Evolutionary conservation across 2,113 vertebrate genomes (phyloP).

Genomic region (Taxidea taxus): DNA sequence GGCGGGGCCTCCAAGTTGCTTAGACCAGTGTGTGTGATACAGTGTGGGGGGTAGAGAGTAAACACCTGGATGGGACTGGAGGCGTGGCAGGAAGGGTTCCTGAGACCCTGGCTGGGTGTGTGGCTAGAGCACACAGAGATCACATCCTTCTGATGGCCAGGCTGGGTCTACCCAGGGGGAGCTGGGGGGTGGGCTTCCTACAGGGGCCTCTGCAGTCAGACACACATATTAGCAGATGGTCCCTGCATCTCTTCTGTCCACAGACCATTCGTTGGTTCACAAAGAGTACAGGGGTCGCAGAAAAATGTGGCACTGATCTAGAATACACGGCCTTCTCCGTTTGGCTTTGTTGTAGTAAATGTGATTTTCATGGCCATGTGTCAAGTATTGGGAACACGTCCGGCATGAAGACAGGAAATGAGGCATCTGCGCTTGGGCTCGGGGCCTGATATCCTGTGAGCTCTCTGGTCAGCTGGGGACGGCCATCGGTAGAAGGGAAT

Average conservation of each 20-base stretch:
- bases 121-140: accelerated
- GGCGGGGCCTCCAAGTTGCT: neutral
- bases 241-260: neutral
- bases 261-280: neutral
- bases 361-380: neutral
- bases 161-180: no score
- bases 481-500: accelerated
- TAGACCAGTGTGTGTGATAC: accelerated
- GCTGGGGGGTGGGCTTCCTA: accelerated
- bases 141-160: accelerated
- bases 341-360: neutral
- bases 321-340: neutral
- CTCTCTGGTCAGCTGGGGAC: neutral
- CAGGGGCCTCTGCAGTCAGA: neutral
- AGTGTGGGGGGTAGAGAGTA: neutral
- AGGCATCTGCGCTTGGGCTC: neutral
- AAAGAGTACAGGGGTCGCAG: neutral
- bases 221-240: accelerated
- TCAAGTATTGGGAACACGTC: neutral
- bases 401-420: neutral
- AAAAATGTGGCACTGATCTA: accelerated
- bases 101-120: accelerated
- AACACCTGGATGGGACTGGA: neutral
- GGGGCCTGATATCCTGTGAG: no score
- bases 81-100: neutral